phyloP scores from a whole-genome alignment of 2,888 invertebrate genomes.

The Drosophila mettleri region DNA sequence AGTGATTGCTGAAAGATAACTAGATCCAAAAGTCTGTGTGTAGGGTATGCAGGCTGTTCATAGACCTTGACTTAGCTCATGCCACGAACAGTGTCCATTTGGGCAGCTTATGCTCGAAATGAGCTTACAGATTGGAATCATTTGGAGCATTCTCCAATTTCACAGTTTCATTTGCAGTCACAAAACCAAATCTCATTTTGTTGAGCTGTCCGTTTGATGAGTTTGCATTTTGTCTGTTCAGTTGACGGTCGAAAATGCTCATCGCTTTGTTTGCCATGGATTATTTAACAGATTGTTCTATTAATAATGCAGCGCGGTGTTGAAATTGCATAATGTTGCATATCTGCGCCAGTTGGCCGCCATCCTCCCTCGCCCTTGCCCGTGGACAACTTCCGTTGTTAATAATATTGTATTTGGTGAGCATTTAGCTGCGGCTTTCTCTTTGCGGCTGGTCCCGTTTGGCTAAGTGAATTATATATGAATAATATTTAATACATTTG shows the following conservation, averaged over 20 bases:
- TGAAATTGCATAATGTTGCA: slow-evolving; percentile 66
- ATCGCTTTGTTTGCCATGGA: slow-evolving; percentile 52
- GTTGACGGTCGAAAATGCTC: slow-evolving; percentile 23
- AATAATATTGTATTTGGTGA: slow-evolving; percentile 8
- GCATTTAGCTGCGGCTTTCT: slow-evolving; percentile 47
- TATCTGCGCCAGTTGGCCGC: slow-evolving; percentile 37
- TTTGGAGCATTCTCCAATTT: background rate
- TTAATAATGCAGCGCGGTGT: slow-evolving; percentile 67
- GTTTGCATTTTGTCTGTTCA: slow-evolving; percentile 27
- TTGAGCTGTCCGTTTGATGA: slow-evolving; percentile 10
- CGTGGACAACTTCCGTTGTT: background rate
- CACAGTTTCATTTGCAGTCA: background rate
- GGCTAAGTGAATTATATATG: slow-evolving; percentile 7
- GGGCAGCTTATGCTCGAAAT: background rate
- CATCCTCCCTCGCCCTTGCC: background rate
- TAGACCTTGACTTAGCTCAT: background rate
- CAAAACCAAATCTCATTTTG: slow-evolving; percentile 13
- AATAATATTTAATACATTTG: slow-evolving; percentile 7
- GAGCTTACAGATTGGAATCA: background rate
- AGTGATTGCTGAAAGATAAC: background rate
- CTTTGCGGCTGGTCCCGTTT: slow-evolving; percentile 22
- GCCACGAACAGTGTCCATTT: too few relatives aligned
- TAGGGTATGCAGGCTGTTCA: background rate
- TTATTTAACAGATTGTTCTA: slow-evolving; percentile 62
- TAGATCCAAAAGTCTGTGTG: background rate